Evolutionary conservation across 2,113 vertebrate genomes (phyloP), one percentile per base, ranked within the genome.

Genomic region (Felis catus): DNA sequence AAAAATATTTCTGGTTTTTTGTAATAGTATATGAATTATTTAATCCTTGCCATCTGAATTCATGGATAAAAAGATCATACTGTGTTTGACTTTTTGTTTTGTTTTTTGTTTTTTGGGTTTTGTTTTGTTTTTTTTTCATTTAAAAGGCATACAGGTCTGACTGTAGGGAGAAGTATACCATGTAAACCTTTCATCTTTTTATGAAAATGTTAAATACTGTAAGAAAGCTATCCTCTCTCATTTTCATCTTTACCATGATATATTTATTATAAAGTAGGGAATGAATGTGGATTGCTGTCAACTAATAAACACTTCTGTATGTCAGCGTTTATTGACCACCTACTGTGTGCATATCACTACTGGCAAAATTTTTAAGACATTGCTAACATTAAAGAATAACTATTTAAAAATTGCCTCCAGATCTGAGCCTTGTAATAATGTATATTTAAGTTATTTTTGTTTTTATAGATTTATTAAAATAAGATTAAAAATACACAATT

Each of bases 401-500:
- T 84, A 92, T 92, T 96, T 95, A 51, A 76, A 33, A 80, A 23
- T 90, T 89, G 74, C 5, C 92, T 98, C 92, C 66, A 74, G 63
- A 95, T 86, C 65, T 95, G 89, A 97, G 96, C 97, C 95, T 98
- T 98, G 80, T 96, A 86, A 84, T 95, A 92, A 82, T 73, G 79
- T 97, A 95, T 71, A 98, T 87, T 93, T 94, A 96, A 96, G 91
- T 80, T 88, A 93, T 96, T 83, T 12, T 92, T 95, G 21, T 82
- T 97, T 94, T 97, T 96, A 74, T 9, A 63, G 90, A 89, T 92
- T 92, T 84, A 89, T 68, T 93, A 86, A 98, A 98, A 65, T 92
- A 90, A 97, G 81, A 96, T 97, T 80, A 79, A 87, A 98, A 95
- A 93, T 95, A 95, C 94, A 97, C 93, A 98, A 65, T 96, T 92